Evolutionary conservation across 2,888 invertebrate species (phyloP).

Genomic region (Seira ritae): DNA sequence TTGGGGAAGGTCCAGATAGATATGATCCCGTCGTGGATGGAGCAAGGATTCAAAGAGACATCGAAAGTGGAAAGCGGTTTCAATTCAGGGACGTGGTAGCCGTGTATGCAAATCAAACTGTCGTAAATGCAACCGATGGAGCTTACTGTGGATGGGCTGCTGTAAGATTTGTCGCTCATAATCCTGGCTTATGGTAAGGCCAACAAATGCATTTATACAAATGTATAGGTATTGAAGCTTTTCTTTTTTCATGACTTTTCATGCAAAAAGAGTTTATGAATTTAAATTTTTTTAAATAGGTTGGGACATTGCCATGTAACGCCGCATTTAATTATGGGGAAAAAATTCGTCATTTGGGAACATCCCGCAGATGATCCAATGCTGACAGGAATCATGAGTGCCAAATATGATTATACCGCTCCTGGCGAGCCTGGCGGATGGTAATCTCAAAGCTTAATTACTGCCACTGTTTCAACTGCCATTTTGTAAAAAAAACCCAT

Average conservation of each 20-base stretch:
- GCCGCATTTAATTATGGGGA: constrained; percentile 64
- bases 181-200: constrained; percentile 60
- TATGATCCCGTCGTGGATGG: constrained; percentile 58
- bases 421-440: constrained; percentile 34
- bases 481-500: too few species aligned
- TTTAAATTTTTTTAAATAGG: neutral
- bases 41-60: constrained; percentile 47
- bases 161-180: constrained; percentile 58
- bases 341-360: constrained; percentile 65
- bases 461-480: too few species aligned
- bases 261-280: neutral
- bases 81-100: constrained; percentile 56
- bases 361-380: constrained; percentile 56
- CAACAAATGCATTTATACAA: neutral
- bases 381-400: constrained; percentile 39
- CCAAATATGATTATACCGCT: constrained; percentile 5
- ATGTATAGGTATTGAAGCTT: neutral
- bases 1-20: constrained; percentile 61
- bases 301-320: constrained; percentile 65
- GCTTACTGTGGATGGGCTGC: constrained; percentile 65
- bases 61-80: constrained; percentile 42
- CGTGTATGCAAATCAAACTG: constrained; percentile 53
- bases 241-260: too few species aligned
- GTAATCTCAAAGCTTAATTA: constrained; percentile 2
- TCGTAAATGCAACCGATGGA: constrained; percentile 34